phyloP scores from a whole-genome alignment of 2,797 vertebrate genomes.

The Ictinia mississippiensis region DNA sequence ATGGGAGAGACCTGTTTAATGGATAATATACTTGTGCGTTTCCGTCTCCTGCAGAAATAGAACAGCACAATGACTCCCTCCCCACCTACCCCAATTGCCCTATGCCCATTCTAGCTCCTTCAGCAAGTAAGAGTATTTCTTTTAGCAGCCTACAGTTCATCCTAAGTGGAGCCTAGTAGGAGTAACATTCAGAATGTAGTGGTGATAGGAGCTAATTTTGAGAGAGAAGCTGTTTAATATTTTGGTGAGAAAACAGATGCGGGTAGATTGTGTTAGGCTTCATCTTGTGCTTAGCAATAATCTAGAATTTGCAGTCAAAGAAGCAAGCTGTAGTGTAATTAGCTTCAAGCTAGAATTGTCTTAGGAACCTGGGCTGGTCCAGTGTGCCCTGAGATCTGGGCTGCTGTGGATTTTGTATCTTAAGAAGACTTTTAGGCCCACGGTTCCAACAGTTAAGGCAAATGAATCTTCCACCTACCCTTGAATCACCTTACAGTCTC shows the following conservation, averaged over 20 bases:
- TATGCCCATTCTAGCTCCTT: not conserved
- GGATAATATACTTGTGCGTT: not conserved
- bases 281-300: not conserved
- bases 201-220: not conserved
- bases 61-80: fast-evolving
- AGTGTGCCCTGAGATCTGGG: not conserved
- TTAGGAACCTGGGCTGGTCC: not conserved
- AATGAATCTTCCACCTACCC: not conserved
- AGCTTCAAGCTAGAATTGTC: not conserved
- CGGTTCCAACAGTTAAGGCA: not conserved
- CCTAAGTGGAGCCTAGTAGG: not conserved
- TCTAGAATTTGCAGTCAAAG: not conserved
- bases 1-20: not conserved
- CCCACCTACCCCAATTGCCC: not conserved
- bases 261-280: not conserved
- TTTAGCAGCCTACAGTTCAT: not conserved
- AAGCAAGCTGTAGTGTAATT: not conserved
- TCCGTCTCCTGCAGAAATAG: not conserved
- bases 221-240: not conserved
- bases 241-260: not conserved
- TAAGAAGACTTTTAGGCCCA: not conserved
- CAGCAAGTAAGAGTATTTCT: not conserved
- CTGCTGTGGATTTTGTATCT: not conserved
- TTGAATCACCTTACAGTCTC: not conserved
- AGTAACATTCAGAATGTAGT: not conserved